Base-by-base conservation (phyloP, 2,113 vertebrate species). In the Laticauda laticaudata region DNA sequence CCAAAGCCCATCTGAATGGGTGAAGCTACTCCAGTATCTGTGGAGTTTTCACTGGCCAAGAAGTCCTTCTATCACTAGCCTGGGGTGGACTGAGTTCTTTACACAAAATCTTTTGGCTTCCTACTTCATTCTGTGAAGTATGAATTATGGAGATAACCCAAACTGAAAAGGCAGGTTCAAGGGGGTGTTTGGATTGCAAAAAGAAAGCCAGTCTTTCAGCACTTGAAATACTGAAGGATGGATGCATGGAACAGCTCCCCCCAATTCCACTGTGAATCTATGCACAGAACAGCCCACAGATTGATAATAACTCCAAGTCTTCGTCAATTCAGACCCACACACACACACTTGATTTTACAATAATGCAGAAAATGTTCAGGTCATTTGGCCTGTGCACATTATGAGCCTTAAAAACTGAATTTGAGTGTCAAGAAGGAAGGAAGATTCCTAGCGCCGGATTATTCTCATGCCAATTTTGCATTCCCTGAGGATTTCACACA, bases 401-500 rank as follows among this genome's bases (percentile, higher is more conserved):
- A 26, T 85, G n/a, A 55, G 53, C 23, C 10, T 56, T 56, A 26
- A 85, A 91, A 55, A 3, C n/a, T 81, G 85, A 91, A 39, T 61
- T 5, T 51, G 54, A 10, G 48, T 54, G 56, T 26, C 24, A 34
- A 51, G 48, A 88, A 26, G n/a, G 56, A 61, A 59, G 3, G 29
- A 90, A 57, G 92, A 86, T 86, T 56, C 24, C 29, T 86, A 86
- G 21, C 3, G 20, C 88, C 90, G 88, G 29, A 59, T 90, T 90
- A n/a, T 85, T 85, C 55, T 86, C 64, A 92, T 51, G 55, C 92
- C 53, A 81, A 75, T 24, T 92, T 81, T 57, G 53, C 51, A 85
- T 81, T 75, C 53, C 64, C 51, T 14, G 12, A 75, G 51, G 26
- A 6, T 90, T 69, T 9, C 48, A 51, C 45, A 45, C 45, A 45